Evolutionary conservation across 2,113 vertebrate genomes (phyloP).

Genomic region (Microcebus murinus): DNA sequence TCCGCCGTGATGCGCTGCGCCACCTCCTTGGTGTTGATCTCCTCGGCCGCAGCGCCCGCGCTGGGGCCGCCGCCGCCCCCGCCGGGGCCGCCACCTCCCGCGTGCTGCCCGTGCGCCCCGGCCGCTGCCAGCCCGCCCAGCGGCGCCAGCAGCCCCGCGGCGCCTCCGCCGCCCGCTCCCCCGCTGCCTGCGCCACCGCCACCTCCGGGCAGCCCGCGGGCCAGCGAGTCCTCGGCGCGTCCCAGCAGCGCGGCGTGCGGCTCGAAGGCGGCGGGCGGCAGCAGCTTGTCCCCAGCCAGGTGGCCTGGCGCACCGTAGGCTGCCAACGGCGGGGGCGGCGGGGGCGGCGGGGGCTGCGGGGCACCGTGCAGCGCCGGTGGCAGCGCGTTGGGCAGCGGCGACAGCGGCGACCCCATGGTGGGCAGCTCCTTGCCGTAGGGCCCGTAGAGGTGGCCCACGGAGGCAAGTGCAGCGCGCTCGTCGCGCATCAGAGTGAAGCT

Average conservation of each 20-base stretch:
- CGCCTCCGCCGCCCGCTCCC: slow-evolving; percentile 90
- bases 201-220: slow-evolving; percentile 91
- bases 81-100: slow-evolving; percentile 88
- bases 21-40: slow-evolving; percentile 99
- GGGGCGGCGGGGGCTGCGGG: slow-evolving; percentile 83
- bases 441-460: slow-evolving; percentile 96
- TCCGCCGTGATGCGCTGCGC: slow-evolving; percentile 98
- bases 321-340: slow-evolving; percentile 82
- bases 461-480: slow-evolving; percentile 93
- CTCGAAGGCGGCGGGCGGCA: slow-evolving; percentile 95
- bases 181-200: slow-evolving; percentile 91
- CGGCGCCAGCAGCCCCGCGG: slow-evolving; percentile 90
- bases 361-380: slow-evolving; percentile 93
- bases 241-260: slow-evolving; percentile 95
- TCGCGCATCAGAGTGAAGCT: slow-evolving; percentile 98
- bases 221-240: slow-evolving; percentile 94
- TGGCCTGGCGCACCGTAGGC: slow-evolving; percentile 92
- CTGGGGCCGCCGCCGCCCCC: slow-evolving; percentile 88
- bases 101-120: slow-evolving; percentile 90
- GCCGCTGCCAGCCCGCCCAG: slow-evolving; percentile 90
- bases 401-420: slow-evolving; percentile 94
- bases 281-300: slow-evolving; percentile 95
- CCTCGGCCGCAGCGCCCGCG: slow-evolving; percentile 93
- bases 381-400: slow-evolving; percentile 94
- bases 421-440: slow-evolving; percentile 98